Evolutionary conservation across 2,797 vertebrate genomes (phyloP).

Genomic region (Uromys caudimaculatus): DNA sequence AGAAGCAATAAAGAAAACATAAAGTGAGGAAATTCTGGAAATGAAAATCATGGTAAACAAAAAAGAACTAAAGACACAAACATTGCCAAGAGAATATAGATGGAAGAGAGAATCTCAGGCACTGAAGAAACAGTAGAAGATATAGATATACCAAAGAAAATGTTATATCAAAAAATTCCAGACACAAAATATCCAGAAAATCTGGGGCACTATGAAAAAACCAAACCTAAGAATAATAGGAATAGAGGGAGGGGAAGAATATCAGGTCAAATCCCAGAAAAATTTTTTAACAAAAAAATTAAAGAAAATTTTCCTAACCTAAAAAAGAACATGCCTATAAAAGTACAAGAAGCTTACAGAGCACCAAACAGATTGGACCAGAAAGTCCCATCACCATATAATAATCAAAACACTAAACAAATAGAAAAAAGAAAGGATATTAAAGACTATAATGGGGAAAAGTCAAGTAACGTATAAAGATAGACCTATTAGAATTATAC

Average conservation of each 20-base stretch:
- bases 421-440: neutral
- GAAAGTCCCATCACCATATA: neutral
- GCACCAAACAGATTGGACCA: neutral
- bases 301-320: neutral
- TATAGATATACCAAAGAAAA: neutral
- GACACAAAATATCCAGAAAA: neutral
- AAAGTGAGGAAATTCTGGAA: neutral
- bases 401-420: neutral
- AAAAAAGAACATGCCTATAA: neutral
- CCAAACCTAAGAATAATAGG: neutral
- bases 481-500: neutral
- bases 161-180: neutral
- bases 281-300: neutral
- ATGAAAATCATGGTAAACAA: neutral
- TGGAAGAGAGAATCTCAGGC: neutral
- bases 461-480: neutral
- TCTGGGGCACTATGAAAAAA: neutral
- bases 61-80: neutral
- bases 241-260: neutral
- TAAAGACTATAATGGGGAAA: neutral
- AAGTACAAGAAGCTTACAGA: neutral
- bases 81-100: neutral
- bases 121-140: neutral
- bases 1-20: neutral
- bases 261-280: neutral